A percentile compares a stretch with the other conserved stretches of the same genome.
Conservation (phyloP, 1,140 invertebrate species). For the Plutomurus gul region DNA sequence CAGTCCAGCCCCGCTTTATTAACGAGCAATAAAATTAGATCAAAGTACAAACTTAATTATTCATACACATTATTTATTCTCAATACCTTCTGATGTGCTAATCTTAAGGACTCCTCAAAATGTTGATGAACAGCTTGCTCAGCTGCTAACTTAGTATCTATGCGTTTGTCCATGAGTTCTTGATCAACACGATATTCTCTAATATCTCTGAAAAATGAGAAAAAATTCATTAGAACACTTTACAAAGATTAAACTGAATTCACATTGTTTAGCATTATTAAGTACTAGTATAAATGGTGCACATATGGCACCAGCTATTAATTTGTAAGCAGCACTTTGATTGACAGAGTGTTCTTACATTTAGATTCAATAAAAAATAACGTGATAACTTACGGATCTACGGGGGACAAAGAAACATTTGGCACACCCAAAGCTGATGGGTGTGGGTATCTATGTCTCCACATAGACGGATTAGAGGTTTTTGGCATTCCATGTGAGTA, state of each 20-base stretch:
- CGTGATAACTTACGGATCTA: background rate
- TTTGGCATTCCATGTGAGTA: background rate
- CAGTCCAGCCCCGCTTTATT: slow-evolving; percentile 44
- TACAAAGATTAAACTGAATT: too few species aligned
- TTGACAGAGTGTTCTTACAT: too few species aligned
- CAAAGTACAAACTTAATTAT: too few species aligned
- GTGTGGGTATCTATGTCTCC: background rate
- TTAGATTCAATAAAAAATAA: too few species aligned
- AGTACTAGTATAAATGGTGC: too few species aligned
- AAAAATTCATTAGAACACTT: too few species aligned
- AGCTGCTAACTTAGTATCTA: slow-evolving; percentile 69
- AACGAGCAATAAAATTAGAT: too few species aligned
- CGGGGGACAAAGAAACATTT: background rate
- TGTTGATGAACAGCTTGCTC: slow-evolving; percentile 84
- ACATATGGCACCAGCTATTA: too few species aligned
- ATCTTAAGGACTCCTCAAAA: slow-evolving; percentile 83
- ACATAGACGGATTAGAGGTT: background rate
- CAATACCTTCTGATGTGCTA: slow-evolving; percentile 79
- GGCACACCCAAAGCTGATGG: background rate
- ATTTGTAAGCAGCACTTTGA: too few species aligned
- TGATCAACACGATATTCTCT: background rate
- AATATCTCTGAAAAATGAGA: background rate
- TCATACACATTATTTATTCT: too few species aligned
- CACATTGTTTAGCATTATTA: too few species aligned
- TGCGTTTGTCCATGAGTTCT: slow-evolving; percentile 57